These are phyloP conservation scores for Hoplias malabaricus DNA, from an alignment of 2,113 vertebrate genomes.

Conservation along the genomic window DNA sequence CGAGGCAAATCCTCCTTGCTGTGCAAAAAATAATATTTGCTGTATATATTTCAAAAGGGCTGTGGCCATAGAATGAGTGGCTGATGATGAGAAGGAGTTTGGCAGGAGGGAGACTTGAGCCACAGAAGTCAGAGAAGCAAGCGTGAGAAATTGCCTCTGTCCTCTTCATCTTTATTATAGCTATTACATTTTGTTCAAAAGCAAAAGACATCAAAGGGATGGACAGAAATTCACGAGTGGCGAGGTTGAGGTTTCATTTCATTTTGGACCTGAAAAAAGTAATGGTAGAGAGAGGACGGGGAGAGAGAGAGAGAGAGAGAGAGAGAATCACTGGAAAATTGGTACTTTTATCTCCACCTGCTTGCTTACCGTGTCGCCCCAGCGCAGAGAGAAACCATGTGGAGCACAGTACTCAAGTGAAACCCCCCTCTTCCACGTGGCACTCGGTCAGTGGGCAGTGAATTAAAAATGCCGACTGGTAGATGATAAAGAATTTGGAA, in stretches of 20 bases:
- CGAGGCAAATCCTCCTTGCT: conserved; percentile 55
- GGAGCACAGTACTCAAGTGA: neutral
- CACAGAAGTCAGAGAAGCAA: conserved; percentile 53
- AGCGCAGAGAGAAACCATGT: neutral
- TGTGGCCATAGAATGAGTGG: neutral
- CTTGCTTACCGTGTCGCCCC: neutral
- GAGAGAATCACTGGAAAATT: conserved; percentile 45
- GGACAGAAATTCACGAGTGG: conserved; percentile 68
- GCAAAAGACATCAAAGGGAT: conserved; percentile 72
- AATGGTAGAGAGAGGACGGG: conserved; percentile 63
- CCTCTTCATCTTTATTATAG: conserved; percentile 72
- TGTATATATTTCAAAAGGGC: conserved; percentile 58
- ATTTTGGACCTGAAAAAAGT: conserved; percentile 59
- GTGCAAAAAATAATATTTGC: conserved; percentile 63
- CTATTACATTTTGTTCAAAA: conserved; percentile 78
- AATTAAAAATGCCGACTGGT: neutral
- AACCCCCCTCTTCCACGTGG: neutral
- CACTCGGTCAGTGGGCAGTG: neutral
- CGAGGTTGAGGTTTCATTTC: conserved; percentile 63
- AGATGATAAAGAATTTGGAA: neutral
- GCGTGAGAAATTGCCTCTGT: conserved; percentile 63
- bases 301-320: conserved; percentile 62
- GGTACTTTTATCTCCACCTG: neutral
- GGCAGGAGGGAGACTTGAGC: conserved; percentile 18
- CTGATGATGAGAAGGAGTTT: neutral